Conservation (phyloP, 1,140 invertebrate genomes). For the Parapsyche elsis region DNA sequence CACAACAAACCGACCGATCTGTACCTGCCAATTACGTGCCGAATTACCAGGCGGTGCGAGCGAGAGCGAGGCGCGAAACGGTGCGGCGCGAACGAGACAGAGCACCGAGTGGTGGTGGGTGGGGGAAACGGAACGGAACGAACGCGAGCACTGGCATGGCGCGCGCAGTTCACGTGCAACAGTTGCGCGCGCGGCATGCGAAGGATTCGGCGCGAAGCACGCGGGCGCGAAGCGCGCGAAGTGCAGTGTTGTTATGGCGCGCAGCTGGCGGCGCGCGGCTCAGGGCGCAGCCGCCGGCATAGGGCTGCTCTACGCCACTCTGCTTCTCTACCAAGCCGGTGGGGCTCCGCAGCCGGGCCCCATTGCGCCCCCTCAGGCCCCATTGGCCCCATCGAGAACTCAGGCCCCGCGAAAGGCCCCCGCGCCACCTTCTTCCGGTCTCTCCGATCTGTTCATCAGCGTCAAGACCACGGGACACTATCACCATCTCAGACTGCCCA, state of each 20-base stretch:
- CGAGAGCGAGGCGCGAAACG: not conserved
- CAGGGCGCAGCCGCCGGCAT: slow-evolving; percentile 46
- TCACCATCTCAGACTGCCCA: slow-evolving; percentile 83
- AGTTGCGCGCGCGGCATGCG: not conserved
- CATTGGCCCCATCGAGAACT: not conserved
- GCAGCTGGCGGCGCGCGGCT: slow-evolving; percentile 48
- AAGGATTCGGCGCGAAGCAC: not conserved
- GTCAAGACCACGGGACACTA: slow-evolving; percentile 94
- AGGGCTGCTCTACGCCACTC: slow-evolving; percentile 42
- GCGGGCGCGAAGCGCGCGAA: slow-evolving; percentile 36
- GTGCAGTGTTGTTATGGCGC: slow-evolving; percentile 26
- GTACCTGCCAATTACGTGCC: slow-evolving; percentile 20
- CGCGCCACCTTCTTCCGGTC: slow-evolving; percentile 72
- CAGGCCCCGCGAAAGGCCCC: not conserved
- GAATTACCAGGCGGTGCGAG: not conserved
- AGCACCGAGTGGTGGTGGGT: not conserved
- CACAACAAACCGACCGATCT: not conserved
- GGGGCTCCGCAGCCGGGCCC: not conserved
- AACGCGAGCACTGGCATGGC: not conserved
- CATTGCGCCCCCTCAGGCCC: not conserved
- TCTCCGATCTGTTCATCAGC: slow-evolving; percentile 92
- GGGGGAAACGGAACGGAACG: not conserved
- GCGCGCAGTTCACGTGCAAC: slow-evolving; percentile 21
- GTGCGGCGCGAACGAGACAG: not conserved
- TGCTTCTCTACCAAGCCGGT: slow-evolving; percentile 43